Evolutionary conservation across 2,113 vertebrate genomes (phyloP), one percentile per base, ranked within the genome.

Genomic region (Hippopotamus amphibius): DNA sequence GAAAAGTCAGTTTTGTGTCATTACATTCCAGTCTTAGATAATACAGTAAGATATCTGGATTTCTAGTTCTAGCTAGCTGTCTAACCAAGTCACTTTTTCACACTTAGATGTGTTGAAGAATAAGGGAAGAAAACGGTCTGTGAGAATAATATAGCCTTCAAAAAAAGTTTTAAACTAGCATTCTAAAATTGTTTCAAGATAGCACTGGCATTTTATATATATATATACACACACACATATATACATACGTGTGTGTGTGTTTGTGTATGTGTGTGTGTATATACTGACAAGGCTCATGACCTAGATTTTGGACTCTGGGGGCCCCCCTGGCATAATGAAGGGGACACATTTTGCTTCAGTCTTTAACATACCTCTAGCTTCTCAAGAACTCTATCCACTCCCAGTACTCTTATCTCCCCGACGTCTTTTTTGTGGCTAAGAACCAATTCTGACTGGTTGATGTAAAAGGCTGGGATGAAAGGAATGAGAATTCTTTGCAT

Each of bases 401-500:
- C 98, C 55, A 98, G 77, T 13, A 98, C 88, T 57, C 95, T 69
- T 53, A 98, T 92, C 63, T 98, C 94, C 3, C 77, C 77, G 0
- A 21, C 30, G 13, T 87, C 93, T n/a, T 93, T 43, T 28, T 77
- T 80, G 96, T 76, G 92, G 81, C 97, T 96, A 21, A 98, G 94
- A 65, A 97, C 37, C 68, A 98, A 0, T 82, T 98, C 97, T 55
- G 98, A 97, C 65, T 98, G 98, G 89, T 97, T 98, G 68, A 98
- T 46, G 68, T 97, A 97, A 93, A 98, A 98, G 33, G 98, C 98
- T 2, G 98, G 98, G 74, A 95, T 80, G 97, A 98, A 98, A 53
- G 98, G 98, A 66, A 98, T 96, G 17, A 95, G 93, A 71, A 98
- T 66, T 69, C 95, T 95, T 43, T 97, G 97, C 83, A n/a, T 76